Evolutionary conservation across 2,797 vertebrate genomes (phyloP), one percentile per base, ranked within the genome.

Genomic region (Neosilurus mollespiculum): DNA sequence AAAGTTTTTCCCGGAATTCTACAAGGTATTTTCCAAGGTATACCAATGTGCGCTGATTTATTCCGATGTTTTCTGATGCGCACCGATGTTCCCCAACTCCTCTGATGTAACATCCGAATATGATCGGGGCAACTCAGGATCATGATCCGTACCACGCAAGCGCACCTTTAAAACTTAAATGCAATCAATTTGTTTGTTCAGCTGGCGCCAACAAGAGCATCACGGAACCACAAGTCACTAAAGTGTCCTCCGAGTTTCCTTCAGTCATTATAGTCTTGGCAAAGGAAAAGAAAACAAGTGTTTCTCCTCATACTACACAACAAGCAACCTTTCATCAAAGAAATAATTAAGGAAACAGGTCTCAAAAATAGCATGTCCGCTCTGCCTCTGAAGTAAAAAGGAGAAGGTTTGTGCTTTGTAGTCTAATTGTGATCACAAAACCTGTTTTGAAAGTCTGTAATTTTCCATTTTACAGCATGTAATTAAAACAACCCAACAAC

Each of bases 271-370:
- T 51, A 51, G 6, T 85, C 87, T 88, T 88, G 87, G 89, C 88
- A 88, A 62, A 73, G 61, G 86, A 90, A 89, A 22, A 24, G 15
- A 10, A 86, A 89, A 90, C 85, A 90, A 91, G 87, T 84, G 83
- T 65, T 61, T 51, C 85, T 72, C 85, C 9, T 20, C 90, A 89
- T 87, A 81, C 94, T 89, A 93, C 90, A 92, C 95, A 95, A 97
- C 96, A 96, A 97, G 97, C 96, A 96, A 95, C 93, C 94, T 93
- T 93, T 94, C 90, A 95, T 96, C 96, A 96, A 96, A 97, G 95
- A 95, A 94, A 93, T 93, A 94, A 96, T 97, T 96, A 96, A 97
- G 93, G 95, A 95, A 96, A 94, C 94, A 94, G 95, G 95, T 94
- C 95, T 94, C 18, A 12, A 93, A 95, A 95, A 95, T 95, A 95